phyloP scores from a whole-genome alignment of 2,797 vertebrate species.

The Myotis vivesi region DNA sequence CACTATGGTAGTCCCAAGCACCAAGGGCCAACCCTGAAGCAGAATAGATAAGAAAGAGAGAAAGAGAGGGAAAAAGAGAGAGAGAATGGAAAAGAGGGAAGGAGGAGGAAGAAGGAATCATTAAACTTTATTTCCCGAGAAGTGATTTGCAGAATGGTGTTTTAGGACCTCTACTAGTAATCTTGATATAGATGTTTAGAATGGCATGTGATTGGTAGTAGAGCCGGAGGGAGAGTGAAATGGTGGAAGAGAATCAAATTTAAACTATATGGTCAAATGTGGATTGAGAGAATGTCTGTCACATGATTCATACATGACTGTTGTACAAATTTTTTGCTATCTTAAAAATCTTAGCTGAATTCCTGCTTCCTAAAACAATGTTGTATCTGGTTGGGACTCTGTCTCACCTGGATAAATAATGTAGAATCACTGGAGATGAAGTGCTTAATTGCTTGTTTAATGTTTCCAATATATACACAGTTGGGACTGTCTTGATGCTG shows the following conservation, averaged over 20 bases:
- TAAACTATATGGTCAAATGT: slow-evolving; percentile 35
- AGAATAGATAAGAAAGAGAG: neutral
- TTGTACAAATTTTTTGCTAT: neutral
- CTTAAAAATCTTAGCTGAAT: slow-evolving; percentile 24
- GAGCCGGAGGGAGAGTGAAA: neutral
- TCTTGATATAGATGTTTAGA: neutral
- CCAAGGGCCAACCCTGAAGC: neutral
- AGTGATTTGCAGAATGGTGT: neutral
- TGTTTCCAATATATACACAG: slow-evolving; percentile 37
- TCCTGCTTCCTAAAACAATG: slow-evolving; percentile 25
- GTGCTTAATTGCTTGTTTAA: slow-evolving; percentile 66
- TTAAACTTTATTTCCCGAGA: neutral
- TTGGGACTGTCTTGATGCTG: slow-evolving; percentile 34
- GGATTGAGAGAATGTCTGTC: slow-evolving; percentile 32
- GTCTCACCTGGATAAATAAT: slow-evolving; percentile 64
- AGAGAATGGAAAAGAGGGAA: neutral
- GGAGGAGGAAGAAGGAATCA: neutral
- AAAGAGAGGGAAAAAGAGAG: neutral
- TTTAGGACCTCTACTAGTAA: neutral
- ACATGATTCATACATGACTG: neutral
- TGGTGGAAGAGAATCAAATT: neutral
- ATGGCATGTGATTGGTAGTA: neutral
- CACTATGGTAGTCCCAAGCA: neutral
- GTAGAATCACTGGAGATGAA: slow-evolving; percentile 58
- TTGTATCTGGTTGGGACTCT: slow-evolving; percentile 59